These are phyloP conservation scores for Morpho helenor DNA, from an alignment of 2,888 invertebrate genomes.

Conservation along the genomic window DNA sequence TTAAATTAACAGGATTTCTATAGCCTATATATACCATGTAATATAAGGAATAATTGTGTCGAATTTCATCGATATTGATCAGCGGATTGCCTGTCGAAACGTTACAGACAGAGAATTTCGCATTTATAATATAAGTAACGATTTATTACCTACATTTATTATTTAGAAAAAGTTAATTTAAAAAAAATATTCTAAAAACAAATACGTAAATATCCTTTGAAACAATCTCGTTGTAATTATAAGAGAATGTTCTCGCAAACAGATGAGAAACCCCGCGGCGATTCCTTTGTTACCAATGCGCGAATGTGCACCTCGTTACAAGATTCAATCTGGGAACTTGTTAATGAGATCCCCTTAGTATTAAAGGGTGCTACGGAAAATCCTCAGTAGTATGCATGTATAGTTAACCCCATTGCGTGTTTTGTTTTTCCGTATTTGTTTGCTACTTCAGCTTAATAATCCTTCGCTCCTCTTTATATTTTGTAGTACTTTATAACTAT, in stretches of 20 bases:
- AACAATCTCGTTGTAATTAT: slow-evolving; percentile 35
- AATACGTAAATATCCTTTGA: slow-evolving; percentile 24
- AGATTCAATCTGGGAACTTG: slow-evolving; percentile 23
- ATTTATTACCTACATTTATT: no score
- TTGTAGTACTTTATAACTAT: no score
- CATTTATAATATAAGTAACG: no score
- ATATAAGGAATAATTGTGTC: no score
- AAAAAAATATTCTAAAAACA: slow-evolving; percentile 15
- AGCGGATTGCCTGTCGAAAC: no score
- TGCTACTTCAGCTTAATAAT: slow-evolving; percentile 4
- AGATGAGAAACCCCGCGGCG: slow-evolving; percentile 39
- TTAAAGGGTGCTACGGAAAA: slow-evolving; percentile 11
- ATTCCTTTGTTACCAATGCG: slow-evolving; percentile 44
- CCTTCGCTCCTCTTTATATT: no score
- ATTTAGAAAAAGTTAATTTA: not conserved
- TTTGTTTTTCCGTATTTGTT: slow-evolving; percentile 18
- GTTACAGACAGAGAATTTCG: no score
- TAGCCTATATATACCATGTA: no score
- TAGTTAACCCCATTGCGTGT: slow-evolving; percentile 8
- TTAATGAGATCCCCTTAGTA: slow-evolving; percentile 24
- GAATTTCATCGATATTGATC: no score
- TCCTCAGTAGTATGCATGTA: slow-evolving; percentile 6
- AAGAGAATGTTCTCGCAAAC: slow-evolving; percentile 38
- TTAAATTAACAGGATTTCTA: no score
- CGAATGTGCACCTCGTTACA: slow-evolving; percentile 33